These are phyloP conservation scores for Phrynosoma blainvillii DNA, from an alignment of 2,113 vertebrate genomes.

Conservation along the genomic window DNA sequence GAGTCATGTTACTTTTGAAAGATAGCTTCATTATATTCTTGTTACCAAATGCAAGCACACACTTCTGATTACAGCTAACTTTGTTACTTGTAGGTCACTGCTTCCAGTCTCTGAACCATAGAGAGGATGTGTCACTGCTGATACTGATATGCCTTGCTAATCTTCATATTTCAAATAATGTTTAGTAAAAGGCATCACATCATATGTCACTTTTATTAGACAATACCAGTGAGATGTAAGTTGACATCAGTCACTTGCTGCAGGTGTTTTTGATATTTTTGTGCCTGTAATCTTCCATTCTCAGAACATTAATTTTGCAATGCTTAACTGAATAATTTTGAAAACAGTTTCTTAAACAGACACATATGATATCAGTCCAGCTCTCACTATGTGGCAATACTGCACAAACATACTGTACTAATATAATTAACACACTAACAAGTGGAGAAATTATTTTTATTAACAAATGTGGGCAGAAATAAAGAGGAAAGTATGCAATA, in stretches of 20 bases:
- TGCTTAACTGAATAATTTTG: conserved; percentile 34
- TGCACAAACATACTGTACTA: background rate
- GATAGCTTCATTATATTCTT: too few relatives aligned
- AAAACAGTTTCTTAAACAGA: conserved; percentile 31
- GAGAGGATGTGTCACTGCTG: background rate
- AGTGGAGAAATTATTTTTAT: conserved; percentile 60
- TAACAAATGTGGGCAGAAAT: conserved; percentile 55
- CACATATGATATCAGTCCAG: conserved; percentile 49
- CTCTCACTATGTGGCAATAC: conserved; percentile 47
- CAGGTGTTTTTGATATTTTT: background rate
- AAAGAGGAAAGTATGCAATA: conserved; percentile 54
- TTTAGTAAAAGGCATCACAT: background rate
- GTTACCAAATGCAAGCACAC: too few relatives aligned
- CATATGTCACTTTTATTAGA: background rate
- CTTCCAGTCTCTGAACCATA: too few relatives aligned
- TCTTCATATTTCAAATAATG: background rate
- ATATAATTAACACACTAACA: conserved; percentile 54
- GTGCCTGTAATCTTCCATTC: background rate
- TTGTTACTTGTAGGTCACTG: too few relatives aligned
- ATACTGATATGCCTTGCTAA: background rate
- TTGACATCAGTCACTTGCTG: background rate
- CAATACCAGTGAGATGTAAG: background rate
- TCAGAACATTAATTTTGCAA: background rate
- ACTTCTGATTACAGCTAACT: too few relatives aligned
- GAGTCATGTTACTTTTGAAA: too few relatives aligned